Evolutionary conservation across 1,140 invertebrate genomes (phyloP).

Genomic region (Condylostylus longicornis): DNA sequence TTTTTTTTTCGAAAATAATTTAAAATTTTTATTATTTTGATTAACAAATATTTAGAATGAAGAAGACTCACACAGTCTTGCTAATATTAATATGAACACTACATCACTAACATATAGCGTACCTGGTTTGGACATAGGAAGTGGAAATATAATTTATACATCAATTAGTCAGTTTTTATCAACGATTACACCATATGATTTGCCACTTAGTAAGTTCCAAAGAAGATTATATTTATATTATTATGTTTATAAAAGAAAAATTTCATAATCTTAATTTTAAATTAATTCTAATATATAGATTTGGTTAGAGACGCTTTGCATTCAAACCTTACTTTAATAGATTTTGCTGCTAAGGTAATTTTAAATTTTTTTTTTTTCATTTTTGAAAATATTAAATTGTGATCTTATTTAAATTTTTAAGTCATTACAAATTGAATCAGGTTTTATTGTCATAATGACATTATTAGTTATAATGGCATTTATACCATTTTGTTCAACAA

Average conservation of each 20-base stretch:
- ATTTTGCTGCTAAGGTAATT: constrained; percentile 28
- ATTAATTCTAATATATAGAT: constrained; percentile 2
- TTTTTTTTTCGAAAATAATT: too few relatives aligned
- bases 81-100: too few relatives aligned
- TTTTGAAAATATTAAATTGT: neutral
- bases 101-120: constrained; percentile 36
- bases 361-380: neutral
- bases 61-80: too few relatives aligned
- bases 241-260: neutral
- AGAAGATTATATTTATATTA: constrained; percentile 1
- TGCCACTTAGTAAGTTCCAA: constrained; percentile 35
- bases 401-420: constrained; percentile 8
- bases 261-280: neutral
- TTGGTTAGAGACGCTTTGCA: constrained; percentile 25
- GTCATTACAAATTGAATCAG: constrained; percentile 34
- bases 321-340: constrained; percentile 24
- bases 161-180: constrained; percentile 38
- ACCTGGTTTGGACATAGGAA: constrained; percentile 35
- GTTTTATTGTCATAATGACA: constrained; percentile 32
- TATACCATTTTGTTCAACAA: constrained; percentile 25
- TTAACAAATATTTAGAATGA: too few relatives aligned
- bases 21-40: too few relatives aligned
- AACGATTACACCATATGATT: constrained; percentile 39
- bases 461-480: constrained; percentile 28
- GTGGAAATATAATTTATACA: constrained; percentile 37